Base-by-base conservation (phyloP, 2,113 vertebrate genomes). In the Entelurus aequoreus region DNA sequence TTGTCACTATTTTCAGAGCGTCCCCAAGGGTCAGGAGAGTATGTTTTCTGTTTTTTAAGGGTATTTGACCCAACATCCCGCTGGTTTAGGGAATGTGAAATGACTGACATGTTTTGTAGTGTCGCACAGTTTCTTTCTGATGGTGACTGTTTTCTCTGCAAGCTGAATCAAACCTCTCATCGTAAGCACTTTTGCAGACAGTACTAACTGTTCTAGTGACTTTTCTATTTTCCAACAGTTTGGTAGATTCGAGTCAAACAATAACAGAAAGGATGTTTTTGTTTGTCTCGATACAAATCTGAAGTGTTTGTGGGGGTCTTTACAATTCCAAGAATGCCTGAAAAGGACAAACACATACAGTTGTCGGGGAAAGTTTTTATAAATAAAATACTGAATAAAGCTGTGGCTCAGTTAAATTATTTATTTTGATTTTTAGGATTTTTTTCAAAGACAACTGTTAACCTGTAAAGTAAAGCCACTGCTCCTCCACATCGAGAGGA, bases 41-140 rank as follows among this genome's bases (percentile, higher is more conserved):
- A 12, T 75, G 68, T 69, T 66, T 58, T 66, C 16, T 71, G 40
- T 56, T 55, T 63, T 28, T 1, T 4, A 50, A 48, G 63, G 54
- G 65, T 66, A 51, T 75, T 78, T 82, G 66, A 85, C 70, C 71
- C 35, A 55, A 68, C 65, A 63, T 68, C 62, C 67, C 60, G 42
- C 55, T 60, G 69, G 66, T 71, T 60, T 58, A 10, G 57, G 64
- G 60, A 72, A 77, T 59, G 48, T 63, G 50, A 16, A 16, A 65
- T 48, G 56, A 53, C 53, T 70, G 68, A 75, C 78, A 75, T 57
- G 53, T 68, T 68, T 42, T 52, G 71, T 28, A 7, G 48, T 58
- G 53, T 61, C 72, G 59, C 78, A 65, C 73, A 68, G 59, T 63
- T 63, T 62, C 19, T 57, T 57, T 62, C 62, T 62, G 52, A 70